phyloP scores from a whole-genome alignment of 2,797 vertebrate species.

The Eidolon dupreanum region DNA sequence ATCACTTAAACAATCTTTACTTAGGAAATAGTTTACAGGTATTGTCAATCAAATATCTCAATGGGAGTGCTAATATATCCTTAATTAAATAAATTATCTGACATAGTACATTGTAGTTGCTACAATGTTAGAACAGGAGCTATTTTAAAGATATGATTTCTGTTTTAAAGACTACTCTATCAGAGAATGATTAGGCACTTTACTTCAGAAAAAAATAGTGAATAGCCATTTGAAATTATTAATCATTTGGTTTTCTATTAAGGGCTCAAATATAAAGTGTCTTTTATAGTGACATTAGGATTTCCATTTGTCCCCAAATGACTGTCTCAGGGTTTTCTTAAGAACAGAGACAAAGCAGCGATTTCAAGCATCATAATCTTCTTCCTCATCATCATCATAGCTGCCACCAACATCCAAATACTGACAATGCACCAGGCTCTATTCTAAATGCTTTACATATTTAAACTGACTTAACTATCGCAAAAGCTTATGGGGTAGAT shows the following conservation, averaged over 20 bases:
- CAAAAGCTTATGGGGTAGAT: not conserved
- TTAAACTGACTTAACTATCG: not conserved
- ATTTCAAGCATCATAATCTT: not conserved
- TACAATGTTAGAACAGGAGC: not conserved
- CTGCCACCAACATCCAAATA: not conserved
- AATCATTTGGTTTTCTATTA: not conserved
- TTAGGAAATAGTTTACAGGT: not conserved
- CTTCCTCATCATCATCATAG: not conserved
- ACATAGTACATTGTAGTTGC: not conserved
- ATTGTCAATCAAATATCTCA: not conserved
- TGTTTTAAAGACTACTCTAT: not conserved
- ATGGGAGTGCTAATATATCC: not conserved
- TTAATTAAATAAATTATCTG: not conserved
- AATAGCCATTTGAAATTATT: not conserved
- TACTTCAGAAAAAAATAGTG: not conserved
- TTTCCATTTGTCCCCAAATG: not conserved
- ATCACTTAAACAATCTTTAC: not conserved
- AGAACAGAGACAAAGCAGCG: not conserved
- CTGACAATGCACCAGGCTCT: not conserved
- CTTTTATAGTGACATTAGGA: not conserved
- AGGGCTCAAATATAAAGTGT: not conserved
- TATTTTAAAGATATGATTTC: not conserved
- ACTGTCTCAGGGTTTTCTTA: not conserved
- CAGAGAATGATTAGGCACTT: not conserved
- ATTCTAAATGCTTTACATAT: not conserved